Conservation (phyloP, 2,888 invertebrate species). For the Helobdella robusta region DNA sequence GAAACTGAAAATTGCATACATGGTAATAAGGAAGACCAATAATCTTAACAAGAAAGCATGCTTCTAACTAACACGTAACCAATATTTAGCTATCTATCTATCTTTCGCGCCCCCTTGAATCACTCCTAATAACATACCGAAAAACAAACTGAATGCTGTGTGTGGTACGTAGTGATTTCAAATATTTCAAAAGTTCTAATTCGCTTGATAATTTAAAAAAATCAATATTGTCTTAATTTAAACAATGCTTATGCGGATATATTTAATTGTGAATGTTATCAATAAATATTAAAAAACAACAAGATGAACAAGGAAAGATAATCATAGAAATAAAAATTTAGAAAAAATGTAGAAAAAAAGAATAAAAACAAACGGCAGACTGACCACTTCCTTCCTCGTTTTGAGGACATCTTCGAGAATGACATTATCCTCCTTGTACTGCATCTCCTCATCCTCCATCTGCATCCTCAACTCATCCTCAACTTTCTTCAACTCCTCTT, state of each 20-base stretch:
- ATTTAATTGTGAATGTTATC: too few relatives aligned
- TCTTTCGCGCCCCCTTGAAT: neutral
- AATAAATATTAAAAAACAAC: too few relatives aligned
- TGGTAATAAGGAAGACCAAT: too few relatives aligned
- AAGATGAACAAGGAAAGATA: neutral
- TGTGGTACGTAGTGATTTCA: too few relatives aligned
- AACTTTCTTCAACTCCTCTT: slow-evolving; percentile 37
- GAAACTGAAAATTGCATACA: too few relatives aligned
- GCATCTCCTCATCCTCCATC: slow-evolving; percentile 33
- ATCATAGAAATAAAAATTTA: neutral
- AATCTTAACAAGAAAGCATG: neutral
- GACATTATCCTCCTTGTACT: slow-evolving; percentile 37
- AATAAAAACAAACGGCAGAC: neutral
- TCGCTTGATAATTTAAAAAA: too few relatives aligned
- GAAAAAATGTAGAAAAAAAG: neutral
- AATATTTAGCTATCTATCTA: neutral
- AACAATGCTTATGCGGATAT: too few relatives aligned
- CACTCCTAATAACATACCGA: too few relatives aligned
- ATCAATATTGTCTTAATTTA: too few relatives aligned
- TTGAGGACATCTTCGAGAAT: slow-evolving; percentile 28
- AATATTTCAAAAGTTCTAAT: too few relatives aligned
- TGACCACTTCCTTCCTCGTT: slow-evolving; percentile 29
- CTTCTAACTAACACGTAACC: neutral
- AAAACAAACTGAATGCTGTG: too few relatives aligned
- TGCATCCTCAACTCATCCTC: slow-evolving; percentile 32